Conservation (phyloP, 53 echinoderm and acorn worm genomes). For the Antedon mediterranea region DNA sequence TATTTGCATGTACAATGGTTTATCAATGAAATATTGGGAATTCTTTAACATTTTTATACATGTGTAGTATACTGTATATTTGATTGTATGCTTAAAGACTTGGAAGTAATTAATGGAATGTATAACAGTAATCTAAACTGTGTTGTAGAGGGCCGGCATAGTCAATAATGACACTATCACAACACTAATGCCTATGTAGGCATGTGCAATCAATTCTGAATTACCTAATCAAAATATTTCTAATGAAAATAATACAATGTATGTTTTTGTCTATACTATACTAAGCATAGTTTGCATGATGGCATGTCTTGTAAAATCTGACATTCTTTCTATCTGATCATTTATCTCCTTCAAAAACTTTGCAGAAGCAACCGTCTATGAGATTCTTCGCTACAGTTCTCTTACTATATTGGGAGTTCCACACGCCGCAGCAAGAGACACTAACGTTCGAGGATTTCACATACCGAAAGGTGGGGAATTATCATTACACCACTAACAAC, state of each 20-base stretch:
- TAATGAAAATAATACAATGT: too few species aligned
- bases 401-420: slow-evolving; percentile 73
- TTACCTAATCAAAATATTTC: neutral
- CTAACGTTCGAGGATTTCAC: slow-evolving; percentile 68
- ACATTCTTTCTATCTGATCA: neutral
- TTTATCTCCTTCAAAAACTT: neutral
- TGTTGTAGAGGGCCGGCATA: too few species aligned
- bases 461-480: slow-evolving; percentile 79
- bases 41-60: too few species aligned
- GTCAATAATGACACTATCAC: too few species aligned
- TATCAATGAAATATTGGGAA: too few species aligned
- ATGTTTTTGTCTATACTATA: too few species aligned
- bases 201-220: neutral
- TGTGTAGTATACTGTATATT: too few species aligned
- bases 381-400: slow-evolving; percentile 81
- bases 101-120: too few species aligned
- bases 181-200: too few species aligned
- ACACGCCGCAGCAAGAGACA: slow-evolving; percentile 91
- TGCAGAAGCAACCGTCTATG: slow-evolving; percentile 74
- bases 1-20: too few species aligned
- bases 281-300: neutral
- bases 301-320: neutral
- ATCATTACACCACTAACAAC: neutral
- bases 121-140: too few species aligned
- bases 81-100: too few species aligned